A percentile compares a stretch with the other conserved stretches of the same genome.
These are phyloP conservation scores for Trinorchestia longiramus DNA, from an alignment of 1,140 invertebrate species.

Conservation along the genomic window DNA sequence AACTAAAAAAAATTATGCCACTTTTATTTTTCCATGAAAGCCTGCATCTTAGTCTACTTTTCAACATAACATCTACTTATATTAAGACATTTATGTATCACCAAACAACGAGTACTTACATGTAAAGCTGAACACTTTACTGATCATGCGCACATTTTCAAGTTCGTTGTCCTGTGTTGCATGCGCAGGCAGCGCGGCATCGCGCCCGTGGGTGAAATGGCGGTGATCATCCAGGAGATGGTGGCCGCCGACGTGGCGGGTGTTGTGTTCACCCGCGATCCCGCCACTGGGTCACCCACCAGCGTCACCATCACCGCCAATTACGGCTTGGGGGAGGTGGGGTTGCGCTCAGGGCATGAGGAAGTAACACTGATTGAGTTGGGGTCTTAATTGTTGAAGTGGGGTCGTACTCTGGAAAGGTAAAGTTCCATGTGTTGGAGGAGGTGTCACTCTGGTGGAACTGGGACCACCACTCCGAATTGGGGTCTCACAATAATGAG, in stretches of 20 bases:
- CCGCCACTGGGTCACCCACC: slow-evolving; percentile 77
- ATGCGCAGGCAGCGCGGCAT: slow-evolving; percentile 77
- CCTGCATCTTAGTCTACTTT: too few relatives aligned
- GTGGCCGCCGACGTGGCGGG: slow-evolving; percentile 79
- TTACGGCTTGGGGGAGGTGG: slow-evolving; percentile 84
- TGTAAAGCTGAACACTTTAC: background rate
- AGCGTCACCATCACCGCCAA: slow-evolving; percentile 82
- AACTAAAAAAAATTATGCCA: too few relatives aligned
- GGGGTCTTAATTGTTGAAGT: too few relatives aligned
- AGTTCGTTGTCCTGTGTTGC: background rate
- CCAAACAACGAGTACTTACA: background rate
- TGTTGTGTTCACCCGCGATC: slow-evolving; percentile 85
- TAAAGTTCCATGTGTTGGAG: too few relatives aligned
- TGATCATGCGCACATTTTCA: background rate
- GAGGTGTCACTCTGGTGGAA: too few relatives aligned
- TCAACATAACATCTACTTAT: too few relatives aligned
- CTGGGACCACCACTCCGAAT: too few relatives aligned
- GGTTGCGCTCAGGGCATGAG: background rate
- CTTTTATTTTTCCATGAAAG: too few relatives aligned
- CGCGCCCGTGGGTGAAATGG: slow-evolving; percentile 77
- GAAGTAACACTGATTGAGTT: background rate
- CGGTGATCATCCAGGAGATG: slow-evolving; percentile 86
- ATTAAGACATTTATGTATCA: too few relatives aligned
- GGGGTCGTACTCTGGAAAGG: too few relatives aligned
- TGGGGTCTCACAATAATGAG: too few relatives aligned